Evolutionary conservation across 2,797 vertebrate species (phyloP), one percentile per base, ranked within the genome.

Genomic region (Macrochelys suwanniensis): DNA sequence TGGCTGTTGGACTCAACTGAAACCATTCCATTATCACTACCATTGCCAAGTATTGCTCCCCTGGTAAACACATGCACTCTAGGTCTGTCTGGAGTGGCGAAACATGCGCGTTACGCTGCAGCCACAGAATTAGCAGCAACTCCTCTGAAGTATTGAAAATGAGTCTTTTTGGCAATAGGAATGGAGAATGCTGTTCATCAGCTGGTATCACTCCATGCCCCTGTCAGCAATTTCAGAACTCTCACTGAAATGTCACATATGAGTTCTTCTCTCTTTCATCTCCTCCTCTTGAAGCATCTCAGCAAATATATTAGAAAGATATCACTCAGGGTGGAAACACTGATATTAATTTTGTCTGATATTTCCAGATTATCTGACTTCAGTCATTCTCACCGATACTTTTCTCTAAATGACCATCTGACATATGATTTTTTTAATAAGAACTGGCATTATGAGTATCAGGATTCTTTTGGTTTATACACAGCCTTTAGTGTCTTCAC

Each of bases 1-100:
- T 31, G 53, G 3, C 81, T 57, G 23, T 42, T 92, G 0, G 0
- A 17, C 12, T 47, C 0, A 0, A 17, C 71, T 87, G 19, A 50
- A 91, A 45, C 23, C 80, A 25, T 71, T 11, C 65, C 59, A 45
- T 65, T 82, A 11, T 59, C 42, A 2, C 13, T 87, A 59, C 33
- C 51, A 3, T 57, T 47, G 59, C 25, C 26, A 56, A 19, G 23
- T 56, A 17, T 37, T 3, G 42, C 80, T 92, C 37, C 68, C 19
- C 37, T 71, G 68, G 68, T 71, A 71, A 42, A 42, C 68, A 71
- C 3, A 3, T 71, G 33, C 28, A 2, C 21, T 0, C 0, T 19
- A 5, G 59, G 45, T 82, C 71, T 81, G 80, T 45, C 0, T 16
- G 65, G 57, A 78, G 77, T 79, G 68, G 57, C 57, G 49, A 59